Base-by-base conservation (phyloP, 2,113 vertebrate species). In the Lethenteron camtschaticum region DNA sequence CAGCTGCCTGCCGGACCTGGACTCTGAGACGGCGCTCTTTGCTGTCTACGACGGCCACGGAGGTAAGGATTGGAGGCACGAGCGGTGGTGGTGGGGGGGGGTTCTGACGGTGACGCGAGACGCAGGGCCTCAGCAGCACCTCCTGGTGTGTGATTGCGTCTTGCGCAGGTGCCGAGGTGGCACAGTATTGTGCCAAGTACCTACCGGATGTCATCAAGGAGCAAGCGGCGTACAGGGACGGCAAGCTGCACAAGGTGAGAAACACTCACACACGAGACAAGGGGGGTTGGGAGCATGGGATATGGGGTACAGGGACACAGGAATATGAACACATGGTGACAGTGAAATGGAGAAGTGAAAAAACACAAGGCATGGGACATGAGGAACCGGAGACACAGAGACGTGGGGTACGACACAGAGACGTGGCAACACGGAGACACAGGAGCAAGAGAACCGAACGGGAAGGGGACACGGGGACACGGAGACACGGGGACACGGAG, bases 181-280 rank as follows among this genome's bases (percentile, higher is more conserved):
- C 94, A 12, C 79, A 96, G 20, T 99, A 95, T 75, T 96, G 94
- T 83, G 92, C 94, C 76, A 99, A 96, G 82, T 95, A 99, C 71
- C 86, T 99, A 70, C 92, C 94, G 68, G 86, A 89, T 66, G 85
- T 95, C 72, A 96, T 99, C 78, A 96, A 94, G 78, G 86, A 92
- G 70, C 94, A 99, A 82, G 90, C 86, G 73, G 82, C 87, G 2
- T 99, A 96, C 74, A 90, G 91, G 80, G 90, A 96, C 70, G 90
- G 92, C 70, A 99, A 96, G 75, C 75, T 99, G 75, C 92, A 99
- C 73, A 96, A 95, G 88, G 94, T 97, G 63, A 66, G 63, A 9
- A 2, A 11, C 63, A 66, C 10, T 1, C 10, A n/a, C n/a, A 11
- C 20, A 66, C 24, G 63, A 66, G 63, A 3, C 63, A 11, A 24